Conservation (phyloP, 2,797 vertebrate genomes). For the Threskiornis aethiopicus region DNA sequence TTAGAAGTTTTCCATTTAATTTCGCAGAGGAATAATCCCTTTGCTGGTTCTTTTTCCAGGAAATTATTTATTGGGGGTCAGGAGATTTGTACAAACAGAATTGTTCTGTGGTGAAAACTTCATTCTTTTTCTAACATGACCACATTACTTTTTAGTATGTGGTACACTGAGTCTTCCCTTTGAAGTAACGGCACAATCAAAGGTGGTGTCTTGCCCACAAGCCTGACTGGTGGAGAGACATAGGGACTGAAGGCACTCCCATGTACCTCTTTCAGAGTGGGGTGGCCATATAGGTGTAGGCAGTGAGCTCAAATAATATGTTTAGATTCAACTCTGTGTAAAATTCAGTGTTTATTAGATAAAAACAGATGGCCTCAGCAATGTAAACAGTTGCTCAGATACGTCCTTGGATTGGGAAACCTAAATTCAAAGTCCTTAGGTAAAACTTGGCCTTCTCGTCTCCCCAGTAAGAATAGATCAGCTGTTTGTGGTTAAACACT, state of each 20-base stretch:
- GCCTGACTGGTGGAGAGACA: background rate
- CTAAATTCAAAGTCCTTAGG: background rate
- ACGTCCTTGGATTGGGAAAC: background rate
- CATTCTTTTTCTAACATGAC: background rate
- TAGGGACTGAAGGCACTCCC: background rate
- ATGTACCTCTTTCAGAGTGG: fast-evolving
- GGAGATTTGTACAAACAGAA: background rate
- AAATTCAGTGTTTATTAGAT: background rate
- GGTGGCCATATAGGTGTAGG: background rate
- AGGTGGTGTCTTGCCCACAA: background rate
- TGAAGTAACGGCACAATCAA: background rate
- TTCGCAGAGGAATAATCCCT: background rate
- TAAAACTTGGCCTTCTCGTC: background rate
- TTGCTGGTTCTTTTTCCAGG: background rate
- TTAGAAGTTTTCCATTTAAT: background rate
- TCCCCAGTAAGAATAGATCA: background rate
- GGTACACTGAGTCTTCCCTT: background rate
- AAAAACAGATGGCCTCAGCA: background rate
- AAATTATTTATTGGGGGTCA: background rate
- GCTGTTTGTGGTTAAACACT: background rate
- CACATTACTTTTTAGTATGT: background rate
- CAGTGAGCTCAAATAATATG: background rate
- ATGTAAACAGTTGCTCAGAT: background rate
- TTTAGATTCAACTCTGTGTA: background rate
- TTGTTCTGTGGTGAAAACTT: background rate